These are phyloP conservation scores for Microchirus variegatus DNA, from an alignment of 2,797 vertebrate species.

Conservation along the genomic window DNA sequence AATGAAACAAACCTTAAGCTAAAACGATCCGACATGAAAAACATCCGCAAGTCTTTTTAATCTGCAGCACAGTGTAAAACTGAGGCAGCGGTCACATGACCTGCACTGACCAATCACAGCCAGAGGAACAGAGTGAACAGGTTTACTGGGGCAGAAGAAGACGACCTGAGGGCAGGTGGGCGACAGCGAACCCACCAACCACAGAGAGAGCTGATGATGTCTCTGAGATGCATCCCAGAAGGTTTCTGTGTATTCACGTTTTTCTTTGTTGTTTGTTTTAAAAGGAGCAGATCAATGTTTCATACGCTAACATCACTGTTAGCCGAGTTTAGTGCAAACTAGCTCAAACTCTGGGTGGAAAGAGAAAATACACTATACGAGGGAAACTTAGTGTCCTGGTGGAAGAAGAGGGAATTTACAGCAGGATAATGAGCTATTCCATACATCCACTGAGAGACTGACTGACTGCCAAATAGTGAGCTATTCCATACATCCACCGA, in stretches of 20 bases:
- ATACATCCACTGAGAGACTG: too few species aligned
- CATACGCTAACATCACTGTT: not conserved
- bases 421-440: too few species aligned
- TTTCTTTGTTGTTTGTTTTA: not conserved
- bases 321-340: not conserved
- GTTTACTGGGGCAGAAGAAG: constrained; percentile 67
- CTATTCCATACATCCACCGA: too few species aligned
- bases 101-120: constrained; percentile 49
- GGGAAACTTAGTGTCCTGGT: too few species aligned
- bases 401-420: too few species aligned
- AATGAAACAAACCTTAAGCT: not conserved
- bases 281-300: constrained; percentile 3
- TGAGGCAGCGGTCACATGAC: constrained; percentile 38
- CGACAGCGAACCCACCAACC: constrained; percentile 30
- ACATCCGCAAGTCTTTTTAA: constrained; percentile 30
- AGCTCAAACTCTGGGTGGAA: too few species aligned
- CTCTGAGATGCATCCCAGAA: not conserved
- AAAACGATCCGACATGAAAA: not conserved
- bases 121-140: constrained; percentile 23
- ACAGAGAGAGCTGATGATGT: constrained; percentile 19
- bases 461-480: too few species aligned
- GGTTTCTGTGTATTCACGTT: too few species aligned
- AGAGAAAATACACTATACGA: too few species aligned
- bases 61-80: constrained; percentile 46
- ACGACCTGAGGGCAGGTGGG: constrained; percentile 36